Evolutionary conservation across 2,888 invertebrate genomes (phyloP).

Genomic region (Cheilosia variabilis): DNA sequence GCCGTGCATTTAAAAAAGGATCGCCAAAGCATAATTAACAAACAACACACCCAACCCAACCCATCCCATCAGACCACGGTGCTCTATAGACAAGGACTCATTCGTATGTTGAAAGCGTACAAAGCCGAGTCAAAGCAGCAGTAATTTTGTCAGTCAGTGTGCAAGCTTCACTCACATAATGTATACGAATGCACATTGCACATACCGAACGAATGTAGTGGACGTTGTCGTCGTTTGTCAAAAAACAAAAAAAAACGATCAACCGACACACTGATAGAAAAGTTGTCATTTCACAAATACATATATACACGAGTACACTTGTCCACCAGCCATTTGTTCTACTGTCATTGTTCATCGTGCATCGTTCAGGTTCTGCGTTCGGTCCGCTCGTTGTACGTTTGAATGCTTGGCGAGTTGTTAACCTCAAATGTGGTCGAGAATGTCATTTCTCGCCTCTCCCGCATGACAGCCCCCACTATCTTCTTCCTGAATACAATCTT

Average conservation of each 20-base stretch:
- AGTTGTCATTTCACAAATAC: conserved; percentile 26
- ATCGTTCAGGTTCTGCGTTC: conserved; percentile 19
- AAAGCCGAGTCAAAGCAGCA: conserved; percentile 51
- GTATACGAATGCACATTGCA: background rate
- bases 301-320: background rate
- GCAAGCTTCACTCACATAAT: conserved; percentile 28
- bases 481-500: conserved; percentile 13
- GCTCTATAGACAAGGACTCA: background rate
- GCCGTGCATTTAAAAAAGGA: conserved; percentile 32
- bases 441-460: conserved; percentile 56
- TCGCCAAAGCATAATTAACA: conserved; percentile 60
- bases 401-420: conserved; percentile 72
- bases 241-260: background rate
- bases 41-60: conserved; percentile 60
- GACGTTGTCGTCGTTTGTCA: background rate
- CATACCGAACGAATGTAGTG: background rate
- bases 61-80: background rate
- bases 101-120: conserved; percentile 29
- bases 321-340: conserved; percentile 52
- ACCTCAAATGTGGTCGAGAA: conserved; percentile 74
- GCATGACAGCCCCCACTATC: background rate
- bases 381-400: conserved; percentile 32
- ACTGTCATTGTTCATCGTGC: conserved; percentile 49
- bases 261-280: conserved; percentile 15
- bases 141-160: conserved; percentile 46